These are phyloP conservation scores for Tanypteryx hageni DNA, from an alignment of 2,888 invertebrate species.

Conservation along the genomic window DNA sequence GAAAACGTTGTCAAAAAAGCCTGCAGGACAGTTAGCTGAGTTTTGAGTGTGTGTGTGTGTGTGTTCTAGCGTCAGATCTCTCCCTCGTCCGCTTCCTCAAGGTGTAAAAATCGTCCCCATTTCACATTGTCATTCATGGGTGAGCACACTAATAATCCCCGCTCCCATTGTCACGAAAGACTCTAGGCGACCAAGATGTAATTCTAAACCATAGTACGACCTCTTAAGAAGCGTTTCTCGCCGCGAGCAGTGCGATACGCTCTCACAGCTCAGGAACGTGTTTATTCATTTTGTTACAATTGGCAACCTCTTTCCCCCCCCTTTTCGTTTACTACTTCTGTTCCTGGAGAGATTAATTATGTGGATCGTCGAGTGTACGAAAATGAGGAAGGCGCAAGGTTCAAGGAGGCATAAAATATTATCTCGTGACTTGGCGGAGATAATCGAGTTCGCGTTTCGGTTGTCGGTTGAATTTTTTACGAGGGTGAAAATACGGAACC, in stretches of 20 bases:
- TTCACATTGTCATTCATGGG: constrained; percentile 26
- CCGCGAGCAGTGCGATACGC: too few species aligned
- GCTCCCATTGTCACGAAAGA: background rate
- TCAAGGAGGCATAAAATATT: constrained; percentile 9
- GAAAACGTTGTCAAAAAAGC: too few species aligned
- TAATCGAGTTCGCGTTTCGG: background rate
- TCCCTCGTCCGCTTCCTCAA: background rate
- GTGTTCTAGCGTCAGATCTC: background rate
- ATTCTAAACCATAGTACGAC: background rate
- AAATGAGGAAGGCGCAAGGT: background rate
- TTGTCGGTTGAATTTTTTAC: background rate
- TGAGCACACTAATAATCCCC: constrained; percentile 2
- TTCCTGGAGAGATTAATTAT: background rate
- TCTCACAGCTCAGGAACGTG: too few species aligned
- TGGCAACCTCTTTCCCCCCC: too few species aligned
- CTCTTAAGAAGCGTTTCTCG: too few species aligned
- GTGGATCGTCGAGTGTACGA: background rate
- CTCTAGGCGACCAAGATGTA: background rate
- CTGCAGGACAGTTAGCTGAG: too few species aligned
- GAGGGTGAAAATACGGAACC: background rate
- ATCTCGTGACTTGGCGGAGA: background rate
- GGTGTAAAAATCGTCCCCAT: constrained; percentile 39
- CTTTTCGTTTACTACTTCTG: too few species aligned
- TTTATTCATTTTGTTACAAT: too few species aligned
- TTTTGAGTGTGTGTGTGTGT: background rate